phyloP scores from a whole-genome alignment of 2,888 invertebrate species.

The Netelia inedita region DNA sequence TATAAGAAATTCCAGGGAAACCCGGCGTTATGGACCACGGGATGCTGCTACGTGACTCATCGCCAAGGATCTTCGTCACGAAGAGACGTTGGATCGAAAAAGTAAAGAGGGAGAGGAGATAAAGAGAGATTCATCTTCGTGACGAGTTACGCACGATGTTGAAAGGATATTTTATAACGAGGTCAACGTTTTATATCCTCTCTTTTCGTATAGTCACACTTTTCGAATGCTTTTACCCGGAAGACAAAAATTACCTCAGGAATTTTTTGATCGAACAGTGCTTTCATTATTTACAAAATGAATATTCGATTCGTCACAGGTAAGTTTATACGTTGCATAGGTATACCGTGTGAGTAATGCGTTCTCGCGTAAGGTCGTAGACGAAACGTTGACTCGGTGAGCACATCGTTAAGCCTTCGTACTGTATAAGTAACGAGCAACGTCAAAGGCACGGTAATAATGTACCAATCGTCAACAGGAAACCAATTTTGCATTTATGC shows the following conservation, averaged over 20 bases:
- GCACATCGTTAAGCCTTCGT: not conserved
- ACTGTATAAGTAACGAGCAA: not conserved
- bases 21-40: conserved; percentile 34
- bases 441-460: conserved; percentile 1
- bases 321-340: conserved; percentile 17
- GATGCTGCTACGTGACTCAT: conserved; percentile 68
- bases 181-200: conserved; percentile 26
- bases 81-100: conserved; percentile 9
- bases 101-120: not conserved
- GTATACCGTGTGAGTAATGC: not conserved
- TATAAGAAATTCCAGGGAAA: conserved; percentile 67
- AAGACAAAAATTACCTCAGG: conserved; percentile 18
- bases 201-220: conserved; percentile 11
- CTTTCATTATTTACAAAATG: conserved; percentile 17
- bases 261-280: conserved; percentile 18
- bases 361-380: not conserved
- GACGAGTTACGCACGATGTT: conserved; percentile 14
- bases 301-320: conserved; percentile 60
- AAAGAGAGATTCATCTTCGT: not conserved
- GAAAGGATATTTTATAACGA: conserved; percentile 24
- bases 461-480: conserved; percentile 43
- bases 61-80: conserved; percentile 34
- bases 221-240: conserved; percentile 33
- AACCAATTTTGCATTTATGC: conserved; percentile 49
- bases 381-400: not conserved